Conservation (phyloP, 1,140 invertebrate genomes). For the Heliconius hewitsoni region DNA sequence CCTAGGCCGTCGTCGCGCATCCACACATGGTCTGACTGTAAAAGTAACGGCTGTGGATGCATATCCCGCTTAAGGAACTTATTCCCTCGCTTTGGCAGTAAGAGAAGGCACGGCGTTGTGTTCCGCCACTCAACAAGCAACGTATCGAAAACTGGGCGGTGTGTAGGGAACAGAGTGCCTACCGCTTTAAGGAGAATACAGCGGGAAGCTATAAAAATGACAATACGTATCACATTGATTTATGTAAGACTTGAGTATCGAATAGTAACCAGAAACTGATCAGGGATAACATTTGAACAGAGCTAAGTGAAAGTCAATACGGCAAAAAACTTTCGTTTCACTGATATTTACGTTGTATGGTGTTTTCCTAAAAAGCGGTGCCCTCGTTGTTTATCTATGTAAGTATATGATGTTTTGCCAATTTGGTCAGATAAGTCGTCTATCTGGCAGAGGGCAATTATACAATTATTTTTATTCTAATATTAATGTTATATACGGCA, state of each 20-base stretch:
- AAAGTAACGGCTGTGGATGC: too few species aligned
- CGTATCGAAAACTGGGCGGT: too few species aligned
- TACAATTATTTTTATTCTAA: not conserved
- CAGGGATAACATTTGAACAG: conserved; percentile 62
- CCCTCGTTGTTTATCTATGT: conserved; percentile 17
- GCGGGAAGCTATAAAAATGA: too few species aligned
- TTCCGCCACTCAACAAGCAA: not conserved
- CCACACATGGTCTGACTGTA: too few species aligned
- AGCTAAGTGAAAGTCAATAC: conserved; percentile 68
- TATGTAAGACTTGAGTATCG: conserved; percentile 30
- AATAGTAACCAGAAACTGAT: conserved; percentile 41
- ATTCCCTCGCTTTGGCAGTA: too few species aligned
- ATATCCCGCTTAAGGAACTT: too few species aligned
- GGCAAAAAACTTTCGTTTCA: conserved; percentile 53
- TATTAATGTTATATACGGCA: not conserved
- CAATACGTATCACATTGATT: not conserved
- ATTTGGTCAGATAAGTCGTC: not conserved
- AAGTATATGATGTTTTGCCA: not conserved
- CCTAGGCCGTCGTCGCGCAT: too few species aligned
- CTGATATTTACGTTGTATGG: conserved; percentile 51
- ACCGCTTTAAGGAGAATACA: not conserved
- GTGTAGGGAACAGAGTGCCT: not conserved
- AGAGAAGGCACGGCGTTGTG: not conserved
- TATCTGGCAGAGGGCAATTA: not conserved
- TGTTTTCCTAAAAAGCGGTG: conserved; percentile 30